phyloP scores from a whole-genome alignment of 2,113 vertebrate genomes.

The Camelus dromedarius region DNA sequence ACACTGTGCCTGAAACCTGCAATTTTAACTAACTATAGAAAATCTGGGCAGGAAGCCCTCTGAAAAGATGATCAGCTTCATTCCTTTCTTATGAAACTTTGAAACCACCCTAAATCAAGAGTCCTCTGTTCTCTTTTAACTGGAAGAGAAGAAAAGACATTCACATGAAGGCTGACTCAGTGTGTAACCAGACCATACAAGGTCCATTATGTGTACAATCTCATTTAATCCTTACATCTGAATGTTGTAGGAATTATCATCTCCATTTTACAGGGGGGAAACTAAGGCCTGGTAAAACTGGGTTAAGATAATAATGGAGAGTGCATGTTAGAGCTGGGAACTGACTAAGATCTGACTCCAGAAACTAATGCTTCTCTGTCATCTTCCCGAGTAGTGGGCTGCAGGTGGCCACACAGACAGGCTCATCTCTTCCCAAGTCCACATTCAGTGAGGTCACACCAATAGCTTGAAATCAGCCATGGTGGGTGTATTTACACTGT shows the following conservation, averaged over 20 bases:
- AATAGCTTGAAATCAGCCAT: background rate
- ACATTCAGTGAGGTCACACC: background rate
- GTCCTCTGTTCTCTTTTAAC: slow-evolving; percentile 24
- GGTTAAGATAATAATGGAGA: background rate
- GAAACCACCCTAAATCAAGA: slow-evolving; percentile 35
- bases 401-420: background rate
- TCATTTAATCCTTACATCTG: background rate
- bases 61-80: slow-evolving; percentile 61
- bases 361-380: background rate
- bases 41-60: slow-evolving; percentile 69
- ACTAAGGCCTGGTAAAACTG: background rate
- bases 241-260: background rate
- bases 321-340: background rate
- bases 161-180: background rate
- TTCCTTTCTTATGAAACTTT: slow-evolving; percentile 55
- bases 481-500: background rate
- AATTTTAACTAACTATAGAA: slow-evolving; percentile 81
- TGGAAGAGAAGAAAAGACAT: slow-evolving; percentile 28
- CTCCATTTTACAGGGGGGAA: background rate
- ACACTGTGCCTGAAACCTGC: slow-evolving; percentile 59
- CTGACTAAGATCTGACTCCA: background rate
- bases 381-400: background rate
- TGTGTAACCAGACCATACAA: background rate
- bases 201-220: background rate
- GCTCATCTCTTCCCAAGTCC: background rate